A percentile compares a stretch with the other conserved stretches of the same genome.
phyloP scores from a whole-genome alignment of 2,888 invertebrate genomes.

The Limenitis camilla region DNA sequence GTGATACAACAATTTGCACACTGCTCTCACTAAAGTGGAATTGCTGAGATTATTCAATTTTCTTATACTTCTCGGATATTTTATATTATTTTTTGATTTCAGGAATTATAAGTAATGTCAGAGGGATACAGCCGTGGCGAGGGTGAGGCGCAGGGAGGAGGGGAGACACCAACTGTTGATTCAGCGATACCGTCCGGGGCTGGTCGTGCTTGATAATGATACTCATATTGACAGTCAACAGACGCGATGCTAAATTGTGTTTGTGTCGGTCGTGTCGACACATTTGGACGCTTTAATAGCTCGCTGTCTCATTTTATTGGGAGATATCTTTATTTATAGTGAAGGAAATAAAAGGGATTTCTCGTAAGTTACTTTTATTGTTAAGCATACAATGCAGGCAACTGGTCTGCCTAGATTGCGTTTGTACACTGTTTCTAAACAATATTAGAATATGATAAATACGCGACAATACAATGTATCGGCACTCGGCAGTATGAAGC shows the following conservation, averaged over 20 bases:
- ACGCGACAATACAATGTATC: too few species aligned
- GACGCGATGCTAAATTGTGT: slow-evolving; percentile 10
- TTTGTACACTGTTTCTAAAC: too few species aligned
- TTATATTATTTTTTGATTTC: too few species aligned
- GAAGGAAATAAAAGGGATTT: neutral
- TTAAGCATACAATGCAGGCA: too few species aligned
- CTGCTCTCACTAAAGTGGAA: too few species aligned
- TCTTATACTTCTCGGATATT: too few species aligned
- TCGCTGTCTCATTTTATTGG: neutral
- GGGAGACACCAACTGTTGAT: slow-evolving; percentile 14
- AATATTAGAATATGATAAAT: too few species aligned
- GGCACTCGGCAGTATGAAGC: too few species aligned
- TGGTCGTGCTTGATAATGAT: slow-evolving; percentile 3
- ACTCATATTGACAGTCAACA: slow-evolving; percentile 13
- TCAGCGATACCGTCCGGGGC: slow-evolving; percentile 5
- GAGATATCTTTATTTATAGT: neutral
- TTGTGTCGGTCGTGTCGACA: neutral
- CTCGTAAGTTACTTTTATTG: neutral
- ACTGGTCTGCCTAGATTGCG: too few species aligned
- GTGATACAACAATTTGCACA: too few species aligned
- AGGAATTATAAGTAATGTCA: neutral
- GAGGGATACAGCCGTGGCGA: neutral
- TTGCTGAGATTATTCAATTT: too few species aligned
- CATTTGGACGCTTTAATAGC: slow-evolving; percentile 5
- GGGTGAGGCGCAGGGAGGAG: neutral